phyloP scores from a whole-genome alignment of 2,888 invertebrate genomes.

The Drosophila lutescens region DNA sequence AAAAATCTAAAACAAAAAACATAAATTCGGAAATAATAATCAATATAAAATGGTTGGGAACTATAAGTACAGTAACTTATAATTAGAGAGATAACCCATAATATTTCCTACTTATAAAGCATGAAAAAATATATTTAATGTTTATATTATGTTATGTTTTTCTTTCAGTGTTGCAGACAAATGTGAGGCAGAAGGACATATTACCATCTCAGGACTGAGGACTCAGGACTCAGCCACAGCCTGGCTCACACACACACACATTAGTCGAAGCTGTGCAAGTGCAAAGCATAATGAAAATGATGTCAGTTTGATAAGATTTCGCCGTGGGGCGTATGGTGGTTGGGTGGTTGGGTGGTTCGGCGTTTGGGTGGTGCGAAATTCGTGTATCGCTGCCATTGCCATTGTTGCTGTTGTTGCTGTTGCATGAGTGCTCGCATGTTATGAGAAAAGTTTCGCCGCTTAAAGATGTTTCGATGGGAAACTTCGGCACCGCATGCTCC shows the following conservation, averaged over 20 bases:
- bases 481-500: slow-evolving; percentile 17
- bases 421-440: slow-evolving; percentile 25
- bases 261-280: slow-evolving; percentile 72
- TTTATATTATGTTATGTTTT: not conserved
- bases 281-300: slow-evolving; percentile 78
- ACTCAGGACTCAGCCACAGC: slow-evolving; percentile 11
- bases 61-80: no score
- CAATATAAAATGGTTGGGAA: no score
- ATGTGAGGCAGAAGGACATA: slow-evolving; percentile 3
- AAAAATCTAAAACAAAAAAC: not conserved
- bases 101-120: no score
- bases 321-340: slow-evolving; percentile 34
- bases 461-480: slow-evolving; percentile 41
- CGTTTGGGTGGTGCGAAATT: slow-evolving; percentile 1
- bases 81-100: no score
- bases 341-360: not conserved
- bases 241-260: slow-evolving; percentile 45
- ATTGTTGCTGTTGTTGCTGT: not conserved
- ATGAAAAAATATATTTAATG: not conserved
- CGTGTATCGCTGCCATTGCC: slow-evolving; percentile 16
- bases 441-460: slow-evolving; percentile 54
- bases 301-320: slow-evolving; percentile 75
- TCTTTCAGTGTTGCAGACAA: not conserved
- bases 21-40: no score
- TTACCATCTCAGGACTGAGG: slow-evolving; percentile 12